Percentiles rank a stretch among this genome's conserved stretches.
Conservation (phyloP, 2,797 vertebrate species). For the Mormyrops boulengeri region DNA sequence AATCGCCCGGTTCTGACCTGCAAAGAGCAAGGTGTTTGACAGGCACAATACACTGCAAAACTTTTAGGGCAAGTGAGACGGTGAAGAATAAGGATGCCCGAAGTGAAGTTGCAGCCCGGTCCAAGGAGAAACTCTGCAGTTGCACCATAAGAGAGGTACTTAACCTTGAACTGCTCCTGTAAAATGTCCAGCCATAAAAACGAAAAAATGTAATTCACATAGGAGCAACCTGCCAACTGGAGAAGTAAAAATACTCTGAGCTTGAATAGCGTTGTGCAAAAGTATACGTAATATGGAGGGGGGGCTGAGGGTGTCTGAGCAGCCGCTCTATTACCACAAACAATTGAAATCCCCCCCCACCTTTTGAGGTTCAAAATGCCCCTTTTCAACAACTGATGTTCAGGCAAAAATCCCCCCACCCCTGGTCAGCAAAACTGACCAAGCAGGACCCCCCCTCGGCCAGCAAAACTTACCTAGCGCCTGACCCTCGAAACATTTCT, state of each 20-base stretch:
- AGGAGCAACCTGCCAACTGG: neutral
- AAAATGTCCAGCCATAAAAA: neutral
- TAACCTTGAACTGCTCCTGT: conserved; percentile 5
- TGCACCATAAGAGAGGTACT: neutral
- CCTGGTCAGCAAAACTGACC: too few species aligned
- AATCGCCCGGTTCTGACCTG: neutral
- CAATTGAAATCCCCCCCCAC: neutral
- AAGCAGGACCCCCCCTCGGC: too few species aligned
- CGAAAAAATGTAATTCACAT: neutral
- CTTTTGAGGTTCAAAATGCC: neutral
- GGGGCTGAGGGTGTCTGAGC: neutral
- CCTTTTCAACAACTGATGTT: neutral
- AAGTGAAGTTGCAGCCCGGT: neutral
- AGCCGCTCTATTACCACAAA: neutral
- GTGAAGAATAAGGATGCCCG: neutral
- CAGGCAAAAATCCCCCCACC: neutral
- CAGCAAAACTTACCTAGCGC: neutral
- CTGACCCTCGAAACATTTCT: neutral
- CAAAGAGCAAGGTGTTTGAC: neutral
- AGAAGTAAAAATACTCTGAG: neutral
- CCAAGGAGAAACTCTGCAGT: neutral
- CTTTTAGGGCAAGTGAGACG: neutral
- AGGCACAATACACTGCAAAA: neutral
- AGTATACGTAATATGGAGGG: neutral
- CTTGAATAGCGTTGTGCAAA: neutral